Evolutionary conservation across 2,888 invertebrate genomes (phyloP), one percentile per base, ranked within the genome.

Genomic region (Drosophila formosana): DNA sequence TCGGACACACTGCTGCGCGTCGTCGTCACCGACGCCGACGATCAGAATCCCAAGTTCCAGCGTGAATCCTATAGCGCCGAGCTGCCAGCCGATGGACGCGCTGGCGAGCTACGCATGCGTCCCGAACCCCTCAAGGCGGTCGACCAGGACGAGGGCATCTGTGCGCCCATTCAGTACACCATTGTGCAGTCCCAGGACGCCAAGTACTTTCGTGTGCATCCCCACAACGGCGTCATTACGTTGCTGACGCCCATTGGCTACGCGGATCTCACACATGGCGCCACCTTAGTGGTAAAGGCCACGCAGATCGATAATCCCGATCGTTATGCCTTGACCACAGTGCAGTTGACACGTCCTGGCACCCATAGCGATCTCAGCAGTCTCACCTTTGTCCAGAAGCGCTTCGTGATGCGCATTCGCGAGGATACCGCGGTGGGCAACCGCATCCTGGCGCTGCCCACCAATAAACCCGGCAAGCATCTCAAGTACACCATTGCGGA

Each of bases 261-360:
- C 65, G 80, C 90, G 1, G 95, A 95, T 74, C 92, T 96, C 5
- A 91, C 94, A 9, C 95, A 95, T 80, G 96, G 97, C 0, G 94
- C 95, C 34, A 97, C 97, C 1, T 93, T 97, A 39, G 96, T 97
- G 52, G 94, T 97, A 18, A 96, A 96, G 94, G 96, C 96, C 7
- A 96, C 95, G 1, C 96, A 96, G 90, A 93, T 95, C 68, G 97
- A 98, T 93, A 98, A 98, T 93, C 93, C 96, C 0, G 98, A 98
- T 93, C 95, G 97, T 57, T 97, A 97, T 91, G 97, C 98, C 0
- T 93, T 98, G 67, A 96, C 97, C 1, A 97, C 98, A 0, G 93
- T 98, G 58, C 95, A 96, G 11, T 93, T 97, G 39, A 93, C 94
- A 0, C 92, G 91, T 0, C 89, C 90, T 0, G 92, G 94, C 57